Conservation (phyloP, 2,797 vertebrate genomes). For the Phrynocephalus vlangalii region DNA sequence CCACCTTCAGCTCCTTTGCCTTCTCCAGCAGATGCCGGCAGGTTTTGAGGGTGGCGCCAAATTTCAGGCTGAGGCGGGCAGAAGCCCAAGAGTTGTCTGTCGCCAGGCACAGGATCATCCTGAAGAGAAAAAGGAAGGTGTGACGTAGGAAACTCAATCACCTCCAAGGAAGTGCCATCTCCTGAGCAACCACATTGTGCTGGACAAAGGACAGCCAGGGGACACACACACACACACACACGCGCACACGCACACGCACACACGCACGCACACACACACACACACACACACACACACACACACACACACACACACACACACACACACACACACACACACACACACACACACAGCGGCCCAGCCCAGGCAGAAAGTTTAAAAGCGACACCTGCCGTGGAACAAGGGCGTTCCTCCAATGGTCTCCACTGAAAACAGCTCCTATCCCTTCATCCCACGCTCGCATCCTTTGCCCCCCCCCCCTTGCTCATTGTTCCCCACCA, state of each 20-base stretch:
- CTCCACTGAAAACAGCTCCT: neutral
- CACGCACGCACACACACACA: no score
- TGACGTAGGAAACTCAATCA: neutral
- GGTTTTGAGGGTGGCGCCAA: constrained; percentile 74
- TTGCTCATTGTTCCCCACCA: no score
- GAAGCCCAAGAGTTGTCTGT: constrained; percentile 68
- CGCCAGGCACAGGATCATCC: constrained; percentile 78
- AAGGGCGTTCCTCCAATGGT: neutral
- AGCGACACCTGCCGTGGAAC: neutral
- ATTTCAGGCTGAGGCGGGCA: constrained; percentile 68
- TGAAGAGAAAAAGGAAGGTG: constrained; percentile 44
- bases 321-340: no score
- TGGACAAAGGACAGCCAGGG: neutral
- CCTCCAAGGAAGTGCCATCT: no score
- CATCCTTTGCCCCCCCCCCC: no score
- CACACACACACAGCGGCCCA: neutral
- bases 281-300: no score
- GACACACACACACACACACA: no score
- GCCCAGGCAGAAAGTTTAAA: neutral
- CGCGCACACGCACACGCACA: no score
- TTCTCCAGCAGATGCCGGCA: constrained; percentile 78
- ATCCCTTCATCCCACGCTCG: neutral
- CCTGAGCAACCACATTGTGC: no score
- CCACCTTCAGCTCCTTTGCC: constrained; percentile 75
- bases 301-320: no score